Base-by-base conservation (phyloP, 1,140 invertebrate genomes). In the Trachymyrmex cornetzi region DNA sequence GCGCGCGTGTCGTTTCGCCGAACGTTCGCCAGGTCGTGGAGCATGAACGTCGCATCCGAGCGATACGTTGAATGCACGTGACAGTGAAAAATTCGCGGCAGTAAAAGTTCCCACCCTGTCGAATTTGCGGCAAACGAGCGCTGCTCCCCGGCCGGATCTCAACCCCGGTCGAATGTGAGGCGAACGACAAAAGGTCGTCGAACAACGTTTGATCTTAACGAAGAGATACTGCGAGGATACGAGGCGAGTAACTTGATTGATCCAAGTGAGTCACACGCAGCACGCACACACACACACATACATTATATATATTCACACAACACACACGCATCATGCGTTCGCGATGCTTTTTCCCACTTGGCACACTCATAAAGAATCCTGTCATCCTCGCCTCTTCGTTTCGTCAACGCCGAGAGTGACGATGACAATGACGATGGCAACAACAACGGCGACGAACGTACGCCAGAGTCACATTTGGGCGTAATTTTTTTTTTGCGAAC, bases 381-480 rank as follows among this genome's bases (percentile, higher is more conserved):
- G 6, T 27, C 64, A 24, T 64, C 30, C n/a, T 79, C n/a, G 48
- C 14, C 38, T 63, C 55, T 74, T 50, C 55, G 69, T 24, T 53
- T 30, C n/a, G 27, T 34, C 9, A 27, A 16, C n/a, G 30, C 24
- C 44, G 44, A 64, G 16, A 44, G 11, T 16, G 44, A 19, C 38
- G 77, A 34, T 38, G 34, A 22, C 4, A 6, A 55, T 27, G 77
- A 34, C 30, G 27, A 12, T 63, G n/a, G 34, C 0, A 30, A 19
- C 48, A 50, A 55, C 63, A 7, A 53, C 16, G 64, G 16, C 66
- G 34, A 50, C n/a, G 77, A 30, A 12, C 22, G 30, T 59, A 48
- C 16, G 53, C 75, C 87, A 87, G 77, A 88, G 87, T 88, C 86
- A 69, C 87, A 55, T 77, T 66, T 24, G 75, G 77, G 66, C n/a